Conservation (phyloP, 2,888 invertebrate species). For the Limenitis camilla region DNA sequence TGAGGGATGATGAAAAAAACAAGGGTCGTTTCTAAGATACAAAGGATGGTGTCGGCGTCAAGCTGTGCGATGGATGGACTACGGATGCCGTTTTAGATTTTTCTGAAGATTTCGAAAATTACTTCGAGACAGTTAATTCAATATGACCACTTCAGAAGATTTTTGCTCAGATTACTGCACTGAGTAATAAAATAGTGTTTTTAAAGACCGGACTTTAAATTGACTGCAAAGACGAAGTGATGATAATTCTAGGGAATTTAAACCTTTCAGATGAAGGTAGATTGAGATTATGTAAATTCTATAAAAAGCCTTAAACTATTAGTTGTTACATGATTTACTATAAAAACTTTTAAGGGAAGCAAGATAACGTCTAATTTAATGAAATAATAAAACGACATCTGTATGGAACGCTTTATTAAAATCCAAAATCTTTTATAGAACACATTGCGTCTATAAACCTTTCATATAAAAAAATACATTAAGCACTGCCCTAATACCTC, state of each 20-base stretch:
- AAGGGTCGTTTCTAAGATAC: constrained; percentile 68
- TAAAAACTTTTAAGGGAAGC: not conserved
- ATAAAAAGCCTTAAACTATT: no score
- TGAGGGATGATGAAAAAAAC: constrained; percentile 69
- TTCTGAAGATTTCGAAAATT: constrained; percentile 57
- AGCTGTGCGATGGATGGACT: constrained; percentile 66
- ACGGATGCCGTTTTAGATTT: constrained; percentile 68
- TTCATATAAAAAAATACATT: constrained; percentile 29
- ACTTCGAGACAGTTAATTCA: constrained; percentile 60
- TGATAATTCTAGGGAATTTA: no score
- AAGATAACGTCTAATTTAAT: constrained; percentile 2
- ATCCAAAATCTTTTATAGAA: constrained; percentile 47
- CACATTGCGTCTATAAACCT: constrained; percentile 59
- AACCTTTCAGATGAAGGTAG: no score
- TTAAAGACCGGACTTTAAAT: no score
- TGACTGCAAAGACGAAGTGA: no score
- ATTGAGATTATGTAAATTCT: no score
- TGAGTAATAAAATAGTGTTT: constrained; percentile 48
- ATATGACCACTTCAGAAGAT: constrained; percentile 56
- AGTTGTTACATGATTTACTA: not conserved
- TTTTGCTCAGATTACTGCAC: constrained; percentile 36
- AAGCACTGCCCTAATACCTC: constrained; percentile 11
- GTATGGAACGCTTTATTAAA: constrained; percentile 54
- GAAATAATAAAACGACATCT: constrained; percentile 45
- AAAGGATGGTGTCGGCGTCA: constrained; percentile 69